Evolutionary conservation across 1,140 invertebrate genomes (phyloP).

Genomic region (Thalassaphorura encarpata): DNA sequence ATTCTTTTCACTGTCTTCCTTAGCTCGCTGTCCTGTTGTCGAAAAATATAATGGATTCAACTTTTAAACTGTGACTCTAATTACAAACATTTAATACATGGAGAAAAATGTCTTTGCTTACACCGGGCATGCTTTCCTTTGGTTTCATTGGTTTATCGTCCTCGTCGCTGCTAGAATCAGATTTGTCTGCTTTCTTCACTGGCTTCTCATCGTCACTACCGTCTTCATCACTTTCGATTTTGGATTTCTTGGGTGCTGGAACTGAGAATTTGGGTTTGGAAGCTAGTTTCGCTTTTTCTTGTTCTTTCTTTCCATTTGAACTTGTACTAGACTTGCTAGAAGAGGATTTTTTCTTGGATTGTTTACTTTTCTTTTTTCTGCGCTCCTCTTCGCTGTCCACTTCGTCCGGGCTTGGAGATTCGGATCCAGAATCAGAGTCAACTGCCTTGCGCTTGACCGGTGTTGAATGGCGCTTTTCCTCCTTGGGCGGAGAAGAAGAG

Average conservation of each 20-base stretch:
- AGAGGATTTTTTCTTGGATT: background rate
- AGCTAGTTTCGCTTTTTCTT: too few relatives aligned
- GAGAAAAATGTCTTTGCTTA: background rate
- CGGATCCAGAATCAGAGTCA: too few relatives aligned
- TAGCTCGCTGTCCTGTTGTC: slow-evolving; percentile 4
- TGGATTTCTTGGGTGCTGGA: too few relatives aligned
- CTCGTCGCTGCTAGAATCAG: too few relatives aligned
- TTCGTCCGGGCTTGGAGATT: too few relatives aligned
- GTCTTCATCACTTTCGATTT: background rate
- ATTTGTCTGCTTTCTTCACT: background rate
- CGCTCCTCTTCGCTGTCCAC: background rate
- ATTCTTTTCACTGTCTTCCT: slow-evolving; percentile 3
- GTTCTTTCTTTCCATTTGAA: background rate
- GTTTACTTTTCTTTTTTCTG: background rate
- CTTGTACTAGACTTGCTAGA: background rate
- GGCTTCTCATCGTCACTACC: slow-evolving; percentile 11
- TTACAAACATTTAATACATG: background rate
- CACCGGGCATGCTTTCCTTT: background rate
- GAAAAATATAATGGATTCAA: background rate
- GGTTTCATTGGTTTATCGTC: background rate
- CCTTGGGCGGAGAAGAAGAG: background rate
- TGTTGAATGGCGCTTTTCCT: background rate
- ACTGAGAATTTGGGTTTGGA: too few relatives aligned
- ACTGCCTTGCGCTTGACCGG: background rate
- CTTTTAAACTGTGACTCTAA: background rate